Evolutionary conservation across 2,113 vertebrate genomes (phyloP).

Genomic region (Suricata suricatta): DNA sequence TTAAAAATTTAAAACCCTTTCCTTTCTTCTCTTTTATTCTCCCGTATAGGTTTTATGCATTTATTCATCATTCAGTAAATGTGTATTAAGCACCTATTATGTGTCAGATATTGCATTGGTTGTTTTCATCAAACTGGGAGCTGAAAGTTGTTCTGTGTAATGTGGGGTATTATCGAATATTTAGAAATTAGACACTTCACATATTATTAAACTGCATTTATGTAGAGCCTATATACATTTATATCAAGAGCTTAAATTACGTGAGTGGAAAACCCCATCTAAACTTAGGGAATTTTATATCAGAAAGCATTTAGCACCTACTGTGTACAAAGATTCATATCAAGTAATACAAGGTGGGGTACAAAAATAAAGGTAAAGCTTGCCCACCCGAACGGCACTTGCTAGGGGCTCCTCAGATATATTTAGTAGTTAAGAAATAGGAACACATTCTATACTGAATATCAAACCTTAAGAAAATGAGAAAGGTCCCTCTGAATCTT

Average conservation of each 20-base stretch:
- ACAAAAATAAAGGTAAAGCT: not conserved
- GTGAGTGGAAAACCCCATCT: not conserved
- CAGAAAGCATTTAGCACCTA: not conserved
- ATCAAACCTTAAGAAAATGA: not conserved
- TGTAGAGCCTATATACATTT: not conserved
- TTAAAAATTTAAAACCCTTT: not conserved
- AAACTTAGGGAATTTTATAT: not conserved
- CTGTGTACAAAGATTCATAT: not conserved
- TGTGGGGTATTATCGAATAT: not conserved
- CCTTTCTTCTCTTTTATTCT: not conserved
- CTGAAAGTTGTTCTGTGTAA: not conserved
- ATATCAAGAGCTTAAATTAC: not conserved
- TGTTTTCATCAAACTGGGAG: not conserved
- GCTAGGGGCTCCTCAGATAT: not conserved
- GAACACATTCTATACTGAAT: not conserved
- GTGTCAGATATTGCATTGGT: not conserved
- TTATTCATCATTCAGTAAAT: not conserved
- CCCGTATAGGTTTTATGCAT: not conserved
- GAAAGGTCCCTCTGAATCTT: not conserved
- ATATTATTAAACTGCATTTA: not conserved
- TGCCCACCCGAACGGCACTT: not conserved
- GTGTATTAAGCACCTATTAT: not conserved
- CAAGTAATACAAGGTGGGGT: not conserved
- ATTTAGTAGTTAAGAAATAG: not conserved
- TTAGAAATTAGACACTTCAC: slow-evolving; percentile 20